Evolutionary conservation across 2,113 vertebrate genomes (phyloP), one percentile per base, ranked within the genome.

Genomic region (Puntigrus tetrazona): DNA sequence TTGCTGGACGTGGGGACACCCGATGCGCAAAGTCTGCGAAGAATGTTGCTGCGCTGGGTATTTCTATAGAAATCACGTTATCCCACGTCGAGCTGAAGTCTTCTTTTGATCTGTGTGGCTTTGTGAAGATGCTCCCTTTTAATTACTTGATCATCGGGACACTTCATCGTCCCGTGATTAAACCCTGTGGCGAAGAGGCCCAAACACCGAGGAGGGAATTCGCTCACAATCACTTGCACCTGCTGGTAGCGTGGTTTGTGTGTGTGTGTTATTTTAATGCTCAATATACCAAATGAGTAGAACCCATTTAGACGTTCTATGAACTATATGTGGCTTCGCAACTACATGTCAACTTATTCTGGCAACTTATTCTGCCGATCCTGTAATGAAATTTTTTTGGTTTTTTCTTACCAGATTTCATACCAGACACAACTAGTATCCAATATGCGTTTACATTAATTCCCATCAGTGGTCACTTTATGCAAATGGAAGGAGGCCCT

Each of bases 181-280:
- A 85, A 88, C 85, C 73, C 90, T 82, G 84, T 80, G 80, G 86
- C 70, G 61, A 89, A 63, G 1, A 36, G 4, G 43, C 11, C 78
- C 73, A 69, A 84, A 77, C 3, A 20, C 87, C 86, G 0, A 25
- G 34, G 1, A 47, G 7, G 20, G 52, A 57, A 57, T n/a, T 55
- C 20, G 20, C 50, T 31, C 4, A 20, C 72, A 9, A 45, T 27
- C n/a, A 16, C 13, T 47, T 47, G 70, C 41, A 75, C 45, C 45
- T 52, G 43, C 73, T 52, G 18, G 20, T 31, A 50, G 27, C 18
- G n/a, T 50, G 14, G 18, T 75, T 75, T 75, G 7, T 50, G 41
- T 74, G 11, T 13, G 0, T 47, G 5, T 11, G 1, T 45, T 45
- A 14, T 27, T 18, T 45, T 16, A 73, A 43, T 45, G n/a, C 36